These are phyloP conservation scores for Phataginus tricuspis DNA, from an alignment of 2,797 vertebrate species.

Conservation along the genomic window DNA sequence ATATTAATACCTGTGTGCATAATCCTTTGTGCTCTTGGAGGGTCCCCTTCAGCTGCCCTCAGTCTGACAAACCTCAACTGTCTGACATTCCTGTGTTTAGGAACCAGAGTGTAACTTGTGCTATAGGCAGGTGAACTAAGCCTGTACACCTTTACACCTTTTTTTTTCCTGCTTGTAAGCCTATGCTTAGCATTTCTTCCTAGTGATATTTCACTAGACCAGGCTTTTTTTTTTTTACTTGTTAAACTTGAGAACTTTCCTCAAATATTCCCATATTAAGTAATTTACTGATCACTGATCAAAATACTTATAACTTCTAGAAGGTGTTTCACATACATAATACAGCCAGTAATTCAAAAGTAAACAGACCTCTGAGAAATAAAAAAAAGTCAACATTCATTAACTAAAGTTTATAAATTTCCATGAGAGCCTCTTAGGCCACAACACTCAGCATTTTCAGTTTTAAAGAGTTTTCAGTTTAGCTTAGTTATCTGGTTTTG, in stretches of 20 bases:
- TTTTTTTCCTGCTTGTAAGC: background rate
- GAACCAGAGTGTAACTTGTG: background rate
- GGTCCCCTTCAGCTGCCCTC: background rate
- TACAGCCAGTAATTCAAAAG: slow-evolving; percentile 5
- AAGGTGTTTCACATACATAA: background rate
- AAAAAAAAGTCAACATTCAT: background rate
- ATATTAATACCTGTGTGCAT: background rate
- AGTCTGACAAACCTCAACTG: background rate
- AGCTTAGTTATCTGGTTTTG: slow-evolving; percentile 22
- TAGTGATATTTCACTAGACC: background rate
- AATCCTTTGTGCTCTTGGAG: background rate
- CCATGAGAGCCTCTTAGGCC: background rate
- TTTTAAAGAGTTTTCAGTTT: slow-evolving; percentile 46
- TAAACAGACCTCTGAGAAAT: background rate
- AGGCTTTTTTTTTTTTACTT: background rate
- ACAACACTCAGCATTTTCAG: background rate
- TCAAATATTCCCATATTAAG: slow-evolving; percentile 1
- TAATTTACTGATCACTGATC: slow-evolving; percentile 16
- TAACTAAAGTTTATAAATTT: slow-evolving; percentile 55
- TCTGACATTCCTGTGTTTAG: background rate
- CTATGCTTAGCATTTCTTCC: slow-evolving; percentile 36
- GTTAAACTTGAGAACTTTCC: slow-evolving; percentile 6
- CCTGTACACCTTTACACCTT: background rate
- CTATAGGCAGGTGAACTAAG: background rate
- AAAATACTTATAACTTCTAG: slow-evolving; percentile 15